These are phyloP conservation scores for Ophiothrix spiculata DNA, from an alignment of 35 echinoderm and acorn worm species.

Conservation along the genomic window DNA sequence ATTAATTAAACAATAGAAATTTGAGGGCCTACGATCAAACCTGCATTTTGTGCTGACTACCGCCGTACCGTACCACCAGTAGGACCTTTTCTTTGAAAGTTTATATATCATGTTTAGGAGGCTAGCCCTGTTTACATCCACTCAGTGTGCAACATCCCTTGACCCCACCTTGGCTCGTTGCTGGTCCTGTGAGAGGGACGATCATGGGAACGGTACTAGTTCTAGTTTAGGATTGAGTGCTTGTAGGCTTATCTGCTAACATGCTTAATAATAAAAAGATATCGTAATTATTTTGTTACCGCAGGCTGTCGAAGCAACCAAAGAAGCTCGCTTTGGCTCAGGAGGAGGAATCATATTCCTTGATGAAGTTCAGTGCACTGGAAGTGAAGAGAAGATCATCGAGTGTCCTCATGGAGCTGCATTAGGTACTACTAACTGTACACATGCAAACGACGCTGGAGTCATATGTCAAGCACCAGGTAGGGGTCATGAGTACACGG, in stretches of 20 bases:
- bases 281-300: background rate
- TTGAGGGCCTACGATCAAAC: too few species aligned
- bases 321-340: constrained; percentile 25
- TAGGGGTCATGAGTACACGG: too few species aligned
- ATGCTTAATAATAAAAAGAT: background rate
- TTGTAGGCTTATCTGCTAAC: too few species aligned
- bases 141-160: background rate
- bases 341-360: constrained; percentile 38
- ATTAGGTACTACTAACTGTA: constrained; percentile 39
- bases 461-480: constrained; percentile 33
- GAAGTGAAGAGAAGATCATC: constrained; percentile 7
- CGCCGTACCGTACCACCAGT: too few species aligned
- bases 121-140: too few species aligned
- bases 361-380: constrained; percentile 42
- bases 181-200: background rate
- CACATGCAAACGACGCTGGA: constrained; percentile 46
- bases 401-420: constrained; percentile 22
- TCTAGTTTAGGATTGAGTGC: too few species aligned
- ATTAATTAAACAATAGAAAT: too few species aligned
- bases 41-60: too few species aligned
- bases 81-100: too few species aligned
- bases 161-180: background rate
- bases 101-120: too few species aligned
- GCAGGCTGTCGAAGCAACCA: background rate
- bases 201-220: background rate